Evolutionary conservation across 2,113 vertebrate genomes (phyloP), one percentile per base, ranked within the genome.

Genomic region (Rhineura floridana): DNA sequence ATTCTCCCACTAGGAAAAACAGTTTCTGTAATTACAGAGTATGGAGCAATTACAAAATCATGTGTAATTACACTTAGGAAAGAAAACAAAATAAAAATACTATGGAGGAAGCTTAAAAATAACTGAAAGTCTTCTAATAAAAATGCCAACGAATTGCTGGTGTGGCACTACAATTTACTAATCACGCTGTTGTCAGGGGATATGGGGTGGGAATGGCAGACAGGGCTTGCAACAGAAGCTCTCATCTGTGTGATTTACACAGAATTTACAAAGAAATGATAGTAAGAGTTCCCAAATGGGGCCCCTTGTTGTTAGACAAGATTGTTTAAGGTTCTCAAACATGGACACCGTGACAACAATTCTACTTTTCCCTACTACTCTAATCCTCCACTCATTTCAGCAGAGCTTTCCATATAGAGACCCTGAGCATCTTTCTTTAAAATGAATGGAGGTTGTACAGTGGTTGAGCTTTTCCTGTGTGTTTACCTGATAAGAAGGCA

Each of bases 31-130:
- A 95, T 95, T 95, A 91, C n/a, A 92, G 90, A 91, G 92, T 88
- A 91, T 91, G 84, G 86, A 91, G 92, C 91, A 93, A 92, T 94
- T 95, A 94, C 89, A 91, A 94, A 83, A 93, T 94, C 90, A 86
- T 90, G 86, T 85, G 93, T 93, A 95, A 95, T 95, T 94, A 93
- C 93, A 93, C 50, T 85, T 88, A 89, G 88, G 91, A 88, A 94
- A 93, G 94, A 93, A 95, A 95, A 95, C 93, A 94, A 92, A 95
- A 94, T 94, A 95, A 93, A 95, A 87, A 83, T 28, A 84, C 81
- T 83, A 85, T 93, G 93, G 91, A 95, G 90, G 55, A 87, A 90
- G 88, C 87, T 93, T 90, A 91, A 91, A 87, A 96, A 89, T 88
- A 92, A 46, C 89, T 93, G 92, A 95, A 95, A 93, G 89, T 79